Conservation (phyloP, 2,888 invertebrate species). For the Teleiodes luculella region DNA sequence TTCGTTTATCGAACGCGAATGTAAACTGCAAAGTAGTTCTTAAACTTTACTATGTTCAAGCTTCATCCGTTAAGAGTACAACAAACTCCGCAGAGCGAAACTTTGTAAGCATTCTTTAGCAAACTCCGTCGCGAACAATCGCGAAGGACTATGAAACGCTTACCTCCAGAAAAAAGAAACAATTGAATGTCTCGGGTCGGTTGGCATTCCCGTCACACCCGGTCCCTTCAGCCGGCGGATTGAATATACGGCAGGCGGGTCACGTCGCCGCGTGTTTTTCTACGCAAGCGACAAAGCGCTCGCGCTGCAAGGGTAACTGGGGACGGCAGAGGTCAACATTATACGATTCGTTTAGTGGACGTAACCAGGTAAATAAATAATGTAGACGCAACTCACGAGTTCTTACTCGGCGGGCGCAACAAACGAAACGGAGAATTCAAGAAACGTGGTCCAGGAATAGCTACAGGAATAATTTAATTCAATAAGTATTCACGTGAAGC, state of each 20-base stretch:
- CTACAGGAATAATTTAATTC: no score
- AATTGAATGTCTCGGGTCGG: slow-evolving; percentile 32
- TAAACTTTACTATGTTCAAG: no score
- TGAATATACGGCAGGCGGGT: slow-evolving; percentile 51
- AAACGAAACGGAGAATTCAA: background rate
- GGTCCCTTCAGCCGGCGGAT: slow-evolving; percentile 42
- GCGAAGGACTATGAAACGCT: background rate
- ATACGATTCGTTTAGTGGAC: slow-evolving; percentile 38
- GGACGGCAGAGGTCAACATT: slow-evolving; percentile 32
- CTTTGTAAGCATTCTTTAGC: no score
- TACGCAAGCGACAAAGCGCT: slow-evolving; percentile 28
- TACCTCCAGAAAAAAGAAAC: slow-evolving; percentile 19
- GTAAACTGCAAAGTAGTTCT: no score
- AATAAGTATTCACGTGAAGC: no score
- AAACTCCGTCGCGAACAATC: background rate
- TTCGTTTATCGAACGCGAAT: slow-evolving; percentile 20
- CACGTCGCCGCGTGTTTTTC: slow-evolving; percentile 45
- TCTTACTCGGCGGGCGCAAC: background rate
- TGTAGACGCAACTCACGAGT: slow-evolving; percentile 25
- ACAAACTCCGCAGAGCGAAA: no score
- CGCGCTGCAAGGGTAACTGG: no score
- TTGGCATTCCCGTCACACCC: slow-evolving; percentile 34
- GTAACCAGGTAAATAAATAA: slow-evolving; percentile 44
- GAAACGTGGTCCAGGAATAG: background rate
- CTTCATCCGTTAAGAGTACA: no score